Conservation (phyloP, 53 echinoderm and acorn worm species). For the Antedon mediterranea region DNA sequence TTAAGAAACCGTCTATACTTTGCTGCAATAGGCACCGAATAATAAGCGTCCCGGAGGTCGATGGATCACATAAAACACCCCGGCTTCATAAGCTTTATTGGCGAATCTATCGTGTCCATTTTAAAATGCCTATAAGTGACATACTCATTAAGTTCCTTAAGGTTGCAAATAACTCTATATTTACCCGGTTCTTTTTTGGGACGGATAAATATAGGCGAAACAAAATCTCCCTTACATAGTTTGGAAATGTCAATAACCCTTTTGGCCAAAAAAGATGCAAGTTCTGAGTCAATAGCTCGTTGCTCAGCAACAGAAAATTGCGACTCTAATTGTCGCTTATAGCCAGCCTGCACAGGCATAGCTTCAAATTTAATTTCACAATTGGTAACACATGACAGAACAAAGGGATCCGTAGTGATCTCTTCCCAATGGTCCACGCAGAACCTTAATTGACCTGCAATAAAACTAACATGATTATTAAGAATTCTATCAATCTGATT, state of each 20-base stretch:
- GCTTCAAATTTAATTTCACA: slow-evolving; percentile 2
- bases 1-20: slow-evolving; percentile 9
- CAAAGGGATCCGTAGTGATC: neutral
- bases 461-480: neutral
- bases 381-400: neutral
- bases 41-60: slow-evolving; percentile 47
- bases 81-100: neutral
- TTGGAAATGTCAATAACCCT: slow-evolving; percentile 21
- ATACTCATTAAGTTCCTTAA: neutral
- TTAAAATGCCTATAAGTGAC: slow-evolving; percentile 10
- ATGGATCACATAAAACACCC: slow-evolving; percentile 39
- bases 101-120: slow-evolving; percentile 14
- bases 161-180: slow-evolving; percentile 10
- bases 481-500: neutral
- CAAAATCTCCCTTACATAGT: slow-evolving; percentile 1
- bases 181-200: slow-evolving; percentile 19
- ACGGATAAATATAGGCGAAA: slow-evolving; percentile 15
- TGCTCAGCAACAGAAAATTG: slow-evolving; percentile 7
- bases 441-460: neutral
- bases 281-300: slow-evolving; percentile 9
- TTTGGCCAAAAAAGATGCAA: slow-evolving; percentile 3
- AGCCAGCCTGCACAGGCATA: neutral
- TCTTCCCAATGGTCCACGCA: neutral
- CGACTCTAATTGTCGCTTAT: slow-evolving; percentile 2
- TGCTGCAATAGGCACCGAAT: slow-evolving; percentile 18